A percentile compares a stretch with the other conserved stretches of the same genome.
phyloP scores from a whole-genome alignment of 2,113 vertebrate species.

The Takifugu bimaculatus region DNA sequence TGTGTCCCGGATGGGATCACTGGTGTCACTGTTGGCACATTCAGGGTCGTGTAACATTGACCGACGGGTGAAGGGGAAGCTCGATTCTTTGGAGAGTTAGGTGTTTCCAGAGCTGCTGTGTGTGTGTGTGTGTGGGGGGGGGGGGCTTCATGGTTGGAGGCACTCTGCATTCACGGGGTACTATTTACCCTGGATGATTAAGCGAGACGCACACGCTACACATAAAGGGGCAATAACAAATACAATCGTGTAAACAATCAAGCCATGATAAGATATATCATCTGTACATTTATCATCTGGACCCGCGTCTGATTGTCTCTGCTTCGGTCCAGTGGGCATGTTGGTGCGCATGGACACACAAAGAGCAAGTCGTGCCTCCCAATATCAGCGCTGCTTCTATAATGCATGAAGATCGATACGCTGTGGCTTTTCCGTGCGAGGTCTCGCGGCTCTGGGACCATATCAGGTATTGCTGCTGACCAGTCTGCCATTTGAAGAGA shows the following conservation, averaged over 20 bases:
- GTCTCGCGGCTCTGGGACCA: conserved; percentile 44
- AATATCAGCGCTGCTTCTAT: conserved; percentile 62
- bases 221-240: conserved; percentile 11
- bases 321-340: conserved; percentile 57
- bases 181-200: conserved; percentile 11
- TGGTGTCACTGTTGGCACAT: conserved; percentile 61
- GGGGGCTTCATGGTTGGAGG: conserved; percentile 8
- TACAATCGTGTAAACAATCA: conserved; percentile 36
- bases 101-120: conserved; percentile 41
- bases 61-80: conserved; percentile 36
- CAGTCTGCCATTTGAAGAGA: conserved; percentile 46
- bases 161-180: conserved; percentile 6
- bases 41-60: conserved; percentile 51
- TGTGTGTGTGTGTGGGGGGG: conserved; percentile 3
- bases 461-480: conserved; percentile 62
- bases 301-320: conserved; percentile 50
- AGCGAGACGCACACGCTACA: neutral
- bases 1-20: conserved; percentile 29
- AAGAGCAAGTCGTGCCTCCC: conserved; percentile 45
- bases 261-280: conserved; percentile 29
- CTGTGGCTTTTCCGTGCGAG: conserved; percentile 59
- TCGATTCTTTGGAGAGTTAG: conserved; percentile 29
- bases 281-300: conserved; percentile 49
- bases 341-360: conserved; percentile 31
- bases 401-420: conserved; percentile 72